These are phyloP conservation scores for Orbicella faveolata DNA, from an alignment of 64 coral and sea anemone genomes.

Conservation along the genomic window DNA sequence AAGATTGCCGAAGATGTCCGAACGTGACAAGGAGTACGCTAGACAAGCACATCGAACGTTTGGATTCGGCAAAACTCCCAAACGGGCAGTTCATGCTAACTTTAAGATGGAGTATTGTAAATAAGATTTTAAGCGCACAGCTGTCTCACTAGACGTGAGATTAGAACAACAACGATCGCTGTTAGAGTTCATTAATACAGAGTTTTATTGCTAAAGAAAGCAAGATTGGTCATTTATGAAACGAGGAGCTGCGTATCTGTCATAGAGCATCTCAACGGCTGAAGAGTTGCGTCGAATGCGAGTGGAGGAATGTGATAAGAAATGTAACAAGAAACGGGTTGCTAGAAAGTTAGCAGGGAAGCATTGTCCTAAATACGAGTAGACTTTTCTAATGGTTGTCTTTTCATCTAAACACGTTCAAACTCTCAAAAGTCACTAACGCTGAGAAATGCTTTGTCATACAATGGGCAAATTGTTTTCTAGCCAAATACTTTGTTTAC, in stretches of 20 bases:
- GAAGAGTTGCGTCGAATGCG: not conserved
- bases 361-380: too few relatives aligned
- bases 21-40: not conserved
- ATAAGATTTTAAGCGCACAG: not conserved
- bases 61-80: not conserved
- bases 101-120: not conserved
- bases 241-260: not conserved
- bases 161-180: not conserved
- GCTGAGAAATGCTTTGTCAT: too few relatives aligned
- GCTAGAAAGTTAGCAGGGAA: too few relatives aligned
- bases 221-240: not conserved
- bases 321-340: too few relatives aligned
- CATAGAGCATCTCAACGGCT: not conserved
- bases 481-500: too few relatives aligned
- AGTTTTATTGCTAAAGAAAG: not conserved
- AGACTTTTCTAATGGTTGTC: too few relatives aligned
- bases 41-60: not conserved
- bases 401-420: too few relatives aligned
- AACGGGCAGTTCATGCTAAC: not conserved
- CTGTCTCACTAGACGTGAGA: not conserved
- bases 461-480: too few relatives aligned
- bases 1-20: conserved; percentile 6
- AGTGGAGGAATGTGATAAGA: too few relatives aligned
- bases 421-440: too few relatives aligned
- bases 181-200: not conserved